These are phyloP conservation scores for Tigriopus japonicus DNA, from an alignment of 1,140 invertebrate species.

Conservation along the genomic window DNA sequence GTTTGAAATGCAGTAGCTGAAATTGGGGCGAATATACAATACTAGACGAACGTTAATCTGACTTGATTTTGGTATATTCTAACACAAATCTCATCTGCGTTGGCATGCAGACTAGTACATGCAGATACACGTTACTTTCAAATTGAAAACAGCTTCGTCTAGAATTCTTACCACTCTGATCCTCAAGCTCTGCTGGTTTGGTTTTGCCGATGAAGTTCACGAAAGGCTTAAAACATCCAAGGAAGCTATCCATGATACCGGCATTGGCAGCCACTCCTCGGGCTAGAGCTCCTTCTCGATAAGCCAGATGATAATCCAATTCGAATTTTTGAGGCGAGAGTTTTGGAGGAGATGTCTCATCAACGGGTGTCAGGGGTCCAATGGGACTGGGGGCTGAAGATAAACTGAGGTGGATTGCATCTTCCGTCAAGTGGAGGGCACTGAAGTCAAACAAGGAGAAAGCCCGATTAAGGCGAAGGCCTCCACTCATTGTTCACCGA, in stretches of 20 bases:
- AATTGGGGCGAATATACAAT: too few relatives aligned
- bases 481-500: too few relatives aligned
- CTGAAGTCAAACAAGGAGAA: neutral
- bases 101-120: too few relatives aligned
- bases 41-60: too few relatives aligned
- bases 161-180: slow-evolving; percentile 12
- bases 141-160: too few relatives aligned
- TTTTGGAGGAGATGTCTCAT: neutral
- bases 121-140: too few relatives aligned
- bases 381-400: neutral
- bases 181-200: slow-evolving; percentile 40
- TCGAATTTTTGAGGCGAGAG: neutral
- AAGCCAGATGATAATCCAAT: neutral
- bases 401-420: neutral
- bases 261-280: neutral
- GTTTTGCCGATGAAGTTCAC: slow-evolving; percentile 65
- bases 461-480: too few relatives aligned
- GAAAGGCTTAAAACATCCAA: slow-evolving; percentile 66
- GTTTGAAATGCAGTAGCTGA: too few relatives aligned
- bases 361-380: neutral
- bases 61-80: too few relatives aligned
- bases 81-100: too few relatives aligned
- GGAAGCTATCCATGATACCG: slow-evolving; percentile 40
- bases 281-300: too few relatives aligned
- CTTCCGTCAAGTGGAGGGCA: neutral